phyloP scores from a whole-genome alignment of 1,140 invertebrate genomes.

The Eupeodes corollae region DNA sequence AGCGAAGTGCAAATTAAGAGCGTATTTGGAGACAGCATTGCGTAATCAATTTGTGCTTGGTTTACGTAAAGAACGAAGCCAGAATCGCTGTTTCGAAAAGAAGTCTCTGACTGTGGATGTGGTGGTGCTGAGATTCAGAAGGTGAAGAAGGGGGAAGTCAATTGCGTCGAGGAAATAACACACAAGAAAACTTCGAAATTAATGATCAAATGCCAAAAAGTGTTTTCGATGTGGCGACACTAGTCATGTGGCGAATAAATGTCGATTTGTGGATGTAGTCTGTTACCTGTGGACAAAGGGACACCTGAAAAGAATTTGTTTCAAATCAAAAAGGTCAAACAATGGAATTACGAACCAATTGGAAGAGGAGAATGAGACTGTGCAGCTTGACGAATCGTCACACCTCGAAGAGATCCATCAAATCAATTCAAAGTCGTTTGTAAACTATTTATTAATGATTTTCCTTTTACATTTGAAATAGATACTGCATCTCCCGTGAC shows the following conservation, averaged over 20 bases:
- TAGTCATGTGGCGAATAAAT: neutral
- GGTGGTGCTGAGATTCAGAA: neutral
- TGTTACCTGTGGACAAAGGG: constrained; percentile 2
- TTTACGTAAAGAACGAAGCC: constrained; percentile 3
- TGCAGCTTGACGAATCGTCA: neutral
- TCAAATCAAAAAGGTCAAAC: no score
- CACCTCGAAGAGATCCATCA: neutral
- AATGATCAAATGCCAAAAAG: neutral
- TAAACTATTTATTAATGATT: no score
- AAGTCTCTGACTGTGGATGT: neutral
- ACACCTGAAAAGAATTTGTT: no score
- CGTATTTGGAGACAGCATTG: constrained; percentile 12
- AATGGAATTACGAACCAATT: no score
- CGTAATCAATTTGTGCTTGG: constrained; percentile 20
- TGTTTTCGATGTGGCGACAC: constrained; percentile 2
- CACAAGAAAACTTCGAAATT: neutral
- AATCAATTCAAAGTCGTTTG: no score
- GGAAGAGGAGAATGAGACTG: neutral
- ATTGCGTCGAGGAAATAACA: neutral
- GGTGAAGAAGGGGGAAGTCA: neutral
- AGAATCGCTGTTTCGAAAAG: no score
- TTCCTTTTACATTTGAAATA: no score
- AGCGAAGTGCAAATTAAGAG: constrained; percentile 15
- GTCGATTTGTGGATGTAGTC: neutral
- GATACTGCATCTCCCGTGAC: constrained; percentile 5